Base-by-base conservation (phyloP, 2,888 invertebrate species). In the Mythimna loreyi region DNA sequence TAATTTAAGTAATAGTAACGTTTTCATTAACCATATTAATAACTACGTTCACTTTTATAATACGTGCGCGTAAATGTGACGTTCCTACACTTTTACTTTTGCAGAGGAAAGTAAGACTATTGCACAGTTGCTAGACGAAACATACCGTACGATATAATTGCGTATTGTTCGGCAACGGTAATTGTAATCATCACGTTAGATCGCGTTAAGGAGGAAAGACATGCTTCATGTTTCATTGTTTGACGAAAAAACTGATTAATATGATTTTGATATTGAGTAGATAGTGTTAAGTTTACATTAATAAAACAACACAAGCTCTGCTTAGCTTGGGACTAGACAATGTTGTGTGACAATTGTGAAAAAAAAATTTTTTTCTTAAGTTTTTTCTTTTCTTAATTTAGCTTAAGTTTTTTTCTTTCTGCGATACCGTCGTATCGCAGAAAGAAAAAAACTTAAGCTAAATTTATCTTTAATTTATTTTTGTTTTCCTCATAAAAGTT, bases 51-150 rank as follows among this genome's bases (percentile, higher is more conserved):
- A 80, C 81, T 85, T 83, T 77, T 78, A 71, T 66, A 53, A 73
- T 72, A 75, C 75, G 75, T 74, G 61, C 47, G 45, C 16, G 40
- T 69, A 72, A 75, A 71, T 71, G 70, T 69, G 67, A 62, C 71
- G 63, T 63, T 64, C 53, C 36, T 74, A 45, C 19, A 75, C 78
- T 79, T 83, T 88, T 87, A 83, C 86, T 89, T 87, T 89, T 76
- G 60, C 62, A 6, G 57, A 84, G 62, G 83, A 87, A 85, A 87
- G 84, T 82, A 75, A 82, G 75, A 82, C 67, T 73, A 60, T 72
- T 59, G 64, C 71, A 53, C 59, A 61, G 57, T 55, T 56, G 40
- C 52, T 50, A 1, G 56, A 62, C 65, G 74, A 67, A 75, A 72
- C 69, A 63, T 60, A 67, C 61, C 49, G 61, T 69, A 53, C 73